These are phyloP conservation scores for Sebastes nivosus DNA, from an alignment of 2,797 vertebrate species.

Conservation along the genomic window DNA sequence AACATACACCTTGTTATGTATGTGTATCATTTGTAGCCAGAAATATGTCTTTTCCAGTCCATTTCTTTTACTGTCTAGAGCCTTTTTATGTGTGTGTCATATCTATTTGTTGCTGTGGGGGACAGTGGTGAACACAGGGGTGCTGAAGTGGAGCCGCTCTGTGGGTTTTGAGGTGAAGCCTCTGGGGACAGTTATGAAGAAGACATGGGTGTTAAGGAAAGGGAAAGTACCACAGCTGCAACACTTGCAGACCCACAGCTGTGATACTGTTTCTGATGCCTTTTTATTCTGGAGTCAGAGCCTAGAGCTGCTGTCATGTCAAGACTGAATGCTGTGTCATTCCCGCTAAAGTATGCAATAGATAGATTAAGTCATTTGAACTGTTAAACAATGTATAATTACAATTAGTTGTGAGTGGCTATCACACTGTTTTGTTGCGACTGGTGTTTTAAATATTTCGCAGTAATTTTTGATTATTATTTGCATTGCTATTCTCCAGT, in stretches of 20 bases:
- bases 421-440: not conserved
- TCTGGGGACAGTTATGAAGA: slow-evolving; percentile 40
- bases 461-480: not conserved
- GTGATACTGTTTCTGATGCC: slow-evolving; percentile 38
- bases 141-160: slow-evolving; percentile 16
- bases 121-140: slow-evolving; percentile 27
- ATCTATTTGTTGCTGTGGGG: slow-evolving; percentile 13
- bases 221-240: slow-evolving; percentile 23
- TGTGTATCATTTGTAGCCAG: not conserved
- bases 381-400: not conserved
- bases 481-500: not conserved
- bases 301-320: slow-evolving; percentile 27
- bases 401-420: not conserved
- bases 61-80: not conserved
- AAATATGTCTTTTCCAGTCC: not conserved
- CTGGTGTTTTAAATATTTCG: not conserved
- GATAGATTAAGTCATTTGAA: not conserved
- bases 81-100: not conserved
- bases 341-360: not conserved
- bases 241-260: slow-evolving; percentile 29
- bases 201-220: slow-evolving; percentile 37
- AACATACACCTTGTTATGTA: not conserved
- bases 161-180: slow-evolving; percentile 27
- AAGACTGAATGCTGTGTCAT: slow-evolving; percentile 7
- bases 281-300: slow-evolving; percentile 31